A percentile compares a stretch with the other conserved stretches of the same genome.
phyloP scores from a whole-genome alignment of 1,140 invertebrate species.

The Cotesia chilonis region DNA sequence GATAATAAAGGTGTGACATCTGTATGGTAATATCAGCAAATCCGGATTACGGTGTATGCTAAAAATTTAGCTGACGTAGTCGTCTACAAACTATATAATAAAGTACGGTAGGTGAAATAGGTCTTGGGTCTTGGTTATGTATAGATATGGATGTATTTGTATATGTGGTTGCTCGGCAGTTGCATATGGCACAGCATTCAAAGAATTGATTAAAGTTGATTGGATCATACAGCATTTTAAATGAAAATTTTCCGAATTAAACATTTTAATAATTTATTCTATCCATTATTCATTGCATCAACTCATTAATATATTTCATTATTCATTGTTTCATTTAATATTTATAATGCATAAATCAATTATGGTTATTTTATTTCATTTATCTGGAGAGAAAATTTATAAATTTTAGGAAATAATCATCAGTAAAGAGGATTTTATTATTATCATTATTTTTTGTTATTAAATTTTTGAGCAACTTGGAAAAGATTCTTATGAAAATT shows the following conservation, averaged over 20 bases:
- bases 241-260: background rate
- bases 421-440: no score
- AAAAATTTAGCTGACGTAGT: conserved; percentile 52
- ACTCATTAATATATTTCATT: no score
- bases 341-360: no score
- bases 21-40: conserved; percentile 45
- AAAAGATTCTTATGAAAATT: no score
- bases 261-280: background rate
- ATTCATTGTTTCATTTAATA: no score
- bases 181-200: background rate
- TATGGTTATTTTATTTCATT: no score
- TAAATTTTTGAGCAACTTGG: no score
- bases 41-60: conserved; percentile 48
- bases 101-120: background rate
- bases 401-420: no score
- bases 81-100: conserved; percentile 30
- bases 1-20: background rate
- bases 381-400: no score
- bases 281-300: background rate
- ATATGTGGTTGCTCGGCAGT: background rate
- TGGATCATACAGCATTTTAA: background rate
- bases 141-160: no score
- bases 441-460: no score
- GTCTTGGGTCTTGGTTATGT: conserved; percentile 16
- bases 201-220: conserved; percentile 10